phyloP scores from a whole-genome alignment of 2,113 vertebrate genomes.

The Pelusios castaneus region DNA sequence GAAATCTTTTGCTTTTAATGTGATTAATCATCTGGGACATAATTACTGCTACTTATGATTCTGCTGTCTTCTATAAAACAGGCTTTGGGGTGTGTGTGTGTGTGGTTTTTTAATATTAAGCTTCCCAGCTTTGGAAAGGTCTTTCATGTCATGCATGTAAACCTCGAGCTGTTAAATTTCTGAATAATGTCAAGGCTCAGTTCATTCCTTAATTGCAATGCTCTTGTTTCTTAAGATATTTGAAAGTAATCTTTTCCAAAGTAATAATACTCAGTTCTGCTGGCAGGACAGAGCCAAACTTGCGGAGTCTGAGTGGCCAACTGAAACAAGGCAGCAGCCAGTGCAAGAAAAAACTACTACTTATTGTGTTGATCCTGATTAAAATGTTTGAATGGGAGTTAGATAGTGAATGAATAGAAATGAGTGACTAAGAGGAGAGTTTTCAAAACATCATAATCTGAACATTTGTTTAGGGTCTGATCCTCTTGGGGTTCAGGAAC shows the following conservation, averaged over 20 bases:
- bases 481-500: neutral
- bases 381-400: neutral
- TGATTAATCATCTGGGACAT: neutral
- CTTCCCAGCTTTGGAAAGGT: neutral
- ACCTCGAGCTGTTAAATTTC: neutral
- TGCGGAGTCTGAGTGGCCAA: neutral
- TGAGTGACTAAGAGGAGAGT: neutral
- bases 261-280: neutral
- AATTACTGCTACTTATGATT: neutral
- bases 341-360: neutral
- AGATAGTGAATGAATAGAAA: neutral
- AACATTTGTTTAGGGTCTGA: neutral
- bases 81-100: accelerated
- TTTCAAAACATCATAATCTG: neutral
- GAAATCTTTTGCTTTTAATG: neutral
- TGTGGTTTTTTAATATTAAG: neutral
- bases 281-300: neutral
- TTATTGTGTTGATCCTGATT: neutral
- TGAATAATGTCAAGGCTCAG: neutral
- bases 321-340: neutral
- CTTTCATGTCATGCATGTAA: neutral
- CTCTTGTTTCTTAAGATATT: neutral
- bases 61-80: neutral
- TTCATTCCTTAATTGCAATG: neutral
- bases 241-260: neutral